Evolutionary conservation across 2,797 vertebrate species (phyloP).

Genomic region (Molossus alvarezi): DNA sequence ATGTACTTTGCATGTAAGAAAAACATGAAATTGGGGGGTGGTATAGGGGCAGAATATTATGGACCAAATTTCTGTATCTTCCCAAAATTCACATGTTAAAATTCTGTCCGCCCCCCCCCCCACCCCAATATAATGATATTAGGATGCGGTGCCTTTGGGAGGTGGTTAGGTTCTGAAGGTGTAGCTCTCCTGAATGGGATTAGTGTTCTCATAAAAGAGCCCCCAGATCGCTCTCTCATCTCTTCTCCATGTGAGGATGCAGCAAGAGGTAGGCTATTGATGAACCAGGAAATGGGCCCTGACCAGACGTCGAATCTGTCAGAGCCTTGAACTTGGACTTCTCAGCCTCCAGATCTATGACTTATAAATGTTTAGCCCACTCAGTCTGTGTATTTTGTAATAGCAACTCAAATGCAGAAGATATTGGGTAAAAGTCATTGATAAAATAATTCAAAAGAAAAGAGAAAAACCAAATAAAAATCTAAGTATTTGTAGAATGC

Average conservation of each 20-base stretch:
- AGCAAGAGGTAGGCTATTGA: neutral
- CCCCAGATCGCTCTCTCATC: neutral
- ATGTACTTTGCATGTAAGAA: neutral
- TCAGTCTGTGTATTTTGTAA: neutral
- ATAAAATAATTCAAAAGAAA: constrained; percentile 36
- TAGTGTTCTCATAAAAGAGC: neutral
- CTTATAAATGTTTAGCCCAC: neutral
- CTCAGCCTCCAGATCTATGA: neutral
- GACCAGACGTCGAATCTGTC: neutral
- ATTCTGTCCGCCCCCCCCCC: neutral
- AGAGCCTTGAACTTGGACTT: neutral
- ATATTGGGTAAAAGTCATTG: neutral
- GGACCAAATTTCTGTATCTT: neutral
- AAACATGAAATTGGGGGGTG: neutral
- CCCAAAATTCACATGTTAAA: neutral
- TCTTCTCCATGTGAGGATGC: neutral
- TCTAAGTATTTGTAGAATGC: neutral
- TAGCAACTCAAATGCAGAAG: neutral
- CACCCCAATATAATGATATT: neutral
- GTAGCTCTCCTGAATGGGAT: neutral
- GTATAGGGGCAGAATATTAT: neutral
- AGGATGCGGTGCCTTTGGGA: neutral
- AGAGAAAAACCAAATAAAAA: neutral
- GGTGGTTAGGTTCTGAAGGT: neutral
- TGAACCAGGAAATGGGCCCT: neutral